These are phyloP conservation scores for Zoanthus sociatus DNA, from an alignment of 92 coral and sea anemone species.

Conservation along the genomic window DNA sequence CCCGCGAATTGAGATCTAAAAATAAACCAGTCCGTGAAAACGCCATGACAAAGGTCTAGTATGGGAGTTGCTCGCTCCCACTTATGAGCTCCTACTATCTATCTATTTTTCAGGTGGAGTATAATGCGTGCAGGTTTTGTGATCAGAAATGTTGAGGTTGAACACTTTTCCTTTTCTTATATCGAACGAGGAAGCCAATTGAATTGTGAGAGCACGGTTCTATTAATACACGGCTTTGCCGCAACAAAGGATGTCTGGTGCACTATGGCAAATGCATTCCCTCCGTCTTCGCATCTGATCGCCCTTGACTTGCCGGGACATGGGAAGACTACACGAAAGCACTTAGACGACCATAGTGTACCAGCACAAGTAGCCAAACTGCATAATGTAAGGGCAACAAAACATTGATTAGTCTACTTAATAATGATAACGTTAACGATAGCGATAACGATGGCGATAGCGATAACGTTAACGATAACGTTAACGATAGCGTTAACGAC, in stretches of 20 bases:
- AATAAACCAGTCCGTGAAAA: no score
- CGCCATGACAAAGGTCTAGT: no score
- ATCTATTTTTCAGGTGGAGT: constrained; percentile 47
- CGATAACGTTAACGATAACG: no score
- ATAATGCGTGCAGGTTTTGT: constrained; percentile 73
- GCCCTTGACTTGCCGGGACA: constrained; percentile 96
- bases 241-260: constrained; percentile 86
- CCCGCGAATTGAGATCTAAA: no score
- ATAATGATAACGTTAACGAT: no score
- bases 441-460: no score
- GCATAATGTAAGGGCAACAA: constrained; percentile 74
- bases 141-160: constrained; percentile 66
- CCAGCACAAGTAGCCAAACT: constrained; percentile 80
- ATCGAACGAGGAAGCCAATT: constrained; percentile 77
- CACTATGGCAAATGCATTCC: constrained; percentile 71
- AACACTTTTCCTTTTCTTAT: constrained; percentile 79
- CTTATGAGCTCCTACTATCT: no score
- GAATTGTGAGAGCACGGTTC: constrained; percentile 48
- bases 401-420: no score
- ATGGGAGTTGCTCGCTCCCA: no score
- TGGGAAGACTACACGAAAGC: constrained; percentile 89
- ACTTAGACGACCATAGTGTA: constrained; percentile 83
- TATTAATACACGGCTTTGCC: constrained; percentile 90
- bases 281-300: constrained; percentile 74
- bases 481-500: no score